Conservation (phyloP, 2,113 vertebrate species). For the Plecturocebus donacophilus region DNA sequence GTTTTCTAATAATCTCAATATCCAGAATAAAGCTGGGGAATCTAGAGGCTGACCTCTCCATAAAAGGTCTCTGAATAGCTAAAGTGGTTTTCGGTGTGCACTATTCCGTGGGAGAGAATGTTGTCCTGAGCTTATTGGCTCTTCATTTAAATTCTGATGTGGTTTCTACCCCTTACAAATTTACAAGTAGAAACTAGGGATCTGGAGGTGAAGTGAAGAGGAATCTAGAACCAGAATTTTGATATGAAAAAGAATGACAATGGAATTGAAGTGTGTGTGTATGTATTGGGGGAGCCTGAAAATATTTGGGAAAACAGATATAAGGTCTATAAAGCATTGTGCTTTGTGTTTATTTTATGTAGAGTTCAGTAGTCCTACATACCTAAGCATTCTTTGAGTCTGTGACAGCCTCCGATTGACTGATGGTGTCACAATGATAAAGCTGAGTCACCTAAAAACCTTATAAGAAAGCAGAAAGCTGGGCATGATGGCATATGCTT, state of each 20-base stretch:
- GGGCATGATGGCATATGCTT: background rate
- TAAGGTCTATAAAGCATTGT: background rate
- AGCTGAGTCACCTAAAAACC: background rate
- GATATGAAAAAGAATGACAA: background rate
- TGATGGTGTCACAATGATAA: background rate
- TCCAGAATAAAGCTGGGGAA: background rate
- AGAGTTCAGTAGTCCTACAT: background rate
- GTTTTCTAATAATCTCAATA: background rate
- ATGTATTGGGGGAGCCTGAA: background rate
- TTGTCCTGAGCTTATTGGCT: background rate
- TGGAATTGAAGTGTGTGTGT: background rate
- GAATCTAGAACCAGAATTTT: constrained; percentile 1
- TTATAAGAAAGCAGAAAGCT: background rate
- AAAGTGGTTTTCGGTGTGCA: background rate
- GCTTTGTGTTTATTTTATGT: background rate
- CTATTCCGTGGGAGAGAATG: background rate
- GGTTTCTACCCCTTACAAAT: background rate
- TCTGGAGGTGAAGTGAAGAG: background rate
- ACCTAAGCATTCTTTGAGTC: background rate
- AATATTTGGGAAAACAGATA: background rate
- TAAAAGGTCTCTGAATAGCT: background rate
- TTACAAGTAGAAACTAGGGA: background rate
- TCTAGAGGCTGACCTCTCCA: background rate
- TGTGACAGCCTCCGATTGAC: background rate
- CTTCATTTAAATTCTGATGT: background rate